Percentiles rank a stretch among this genome's conserved stretches.
These are phyloP conservation scores for Lethenteron camtschaticum DNA, from an alignment of 2,113 vertebrate species.

Conservation along the genomic window DNA sequence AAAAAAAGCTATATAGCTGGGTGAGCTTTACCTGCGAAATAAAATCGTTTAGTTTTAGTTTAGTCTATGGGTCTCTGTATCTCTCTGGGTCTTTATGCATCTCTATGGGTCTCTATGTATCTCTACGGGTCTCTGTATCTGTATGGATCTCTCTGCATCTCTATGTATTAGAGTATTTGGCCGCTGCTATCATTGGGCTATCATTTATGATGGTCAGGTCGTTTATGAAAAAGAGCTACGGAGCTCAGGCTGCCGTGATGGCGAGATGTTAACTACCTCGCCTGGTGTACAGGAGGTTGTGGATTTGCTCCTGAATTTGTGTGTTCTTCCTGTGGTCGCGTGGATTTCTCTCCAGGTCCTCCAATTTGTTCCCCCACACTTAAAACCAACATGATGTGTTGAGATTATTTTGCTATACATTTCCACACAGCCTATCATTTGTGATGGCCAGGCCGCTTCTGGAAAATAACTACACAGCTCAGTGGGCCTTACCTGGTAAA, in stretches of 20 bases:
- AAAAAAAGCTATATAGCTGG: too few species aligned
- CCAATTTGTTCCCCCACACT: too few species aligned
- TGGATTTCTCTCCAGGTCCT: neutral
- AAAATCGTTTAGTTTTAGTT: neutral
- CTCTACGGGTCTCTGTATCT: neutral
- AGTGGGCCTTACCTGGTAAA: too few species aligned
- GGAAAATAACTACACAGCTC: too few species aligned
- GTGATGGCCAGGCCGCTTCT: too few species aligned
- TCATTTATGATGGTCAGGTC: neutral
- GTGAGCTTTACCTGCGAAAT: too few species aligned
- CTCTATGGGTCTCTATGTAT: neutral
- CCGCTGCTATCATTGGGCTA: neutral
- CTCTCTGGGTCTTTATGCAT: neutral
- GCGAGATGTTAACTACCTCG: neutral
- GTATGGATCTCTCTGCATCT: neutral
- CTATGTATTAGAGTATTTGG: neutral
- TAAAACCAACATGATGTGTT: too few species aligned
- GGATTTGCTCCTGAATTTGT: neutral
- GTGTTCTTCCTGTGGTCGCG: neutral
- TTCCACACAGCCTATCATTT: too few species aligned
- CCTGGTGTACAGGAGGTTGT: neutral
- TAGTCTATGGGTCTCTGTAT: neutral
- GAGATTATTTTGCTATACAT: too few species aligned
- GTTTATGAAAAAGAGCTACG: neutral
- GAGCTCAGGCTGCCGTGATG: neutral